Conservation (phyloP, 2,888 invertebrate species). For the Neocrepidodera transversa region DNA sequence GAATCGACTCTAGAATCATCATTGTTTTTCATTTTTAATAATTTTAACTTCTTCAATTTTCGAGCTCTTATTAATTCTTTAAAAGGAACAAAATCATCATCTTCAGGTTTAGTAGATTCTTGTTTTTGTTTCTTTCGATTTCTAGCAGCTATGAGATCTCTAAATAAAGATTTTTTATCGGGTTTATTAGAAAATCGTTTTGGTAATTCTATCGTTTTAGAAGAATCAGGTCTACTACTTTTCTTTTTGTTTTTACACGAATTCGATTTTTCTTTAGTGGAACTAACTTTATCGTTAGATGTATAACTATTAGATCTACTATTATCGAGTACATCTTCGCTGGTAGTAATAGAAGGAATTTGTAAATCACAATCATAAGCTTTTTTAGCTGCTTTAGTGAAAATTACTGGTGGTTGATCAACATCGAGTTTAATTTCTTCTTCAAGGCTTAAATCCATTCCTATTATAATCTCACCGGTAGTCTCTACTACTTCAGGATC, state of each 20-base stretch:
- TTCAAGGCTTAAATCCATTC: constrained; percentile 45
- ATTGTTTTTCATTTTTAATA: constrained; percentile 34
- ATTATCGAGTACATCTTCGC: constrained; percentile 38
- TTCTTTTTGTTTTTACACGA: constrained; percentile 16
- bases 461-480: constrained; percentile 44
- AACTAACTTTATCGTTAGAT: constrained; percentile 37
- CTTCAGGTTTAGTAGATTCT: constrained; percentile 15
- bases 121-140: constrained; percentile 22
- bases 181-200: constrained; percentile 16
- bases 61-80: constrained; percentile 46
- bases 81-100: constrained; percentile 47
- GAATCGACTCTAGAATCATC: constrained; percentile 37
- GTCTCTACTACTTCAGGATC: constrained; percentile 36
- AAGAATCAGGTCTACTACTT: constrained; percentile 17
- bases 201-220: constrained; percentile 18
- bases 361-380: constrained; percentile 47
- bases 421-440: constrained; percentile 43
- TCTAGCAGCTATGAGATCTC: constrained; percentile 17
- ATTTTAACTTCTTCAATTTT: constrained; percentile 46
- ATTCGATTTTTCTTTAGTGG: constrained; percentile 30
- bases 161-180: constrained; percentile 23
- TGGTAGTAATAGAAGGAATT: constrained; percentile 45
- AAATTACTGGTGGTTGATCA: constrained; percentile 35
- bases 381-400: constrained; percentile 52
- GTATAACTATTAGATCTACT: constrained; percentile 17